Base-by-base conservation (phyloP, 2,797 vertebrate species). In the Schizothorax lantsangensis region DNA sequence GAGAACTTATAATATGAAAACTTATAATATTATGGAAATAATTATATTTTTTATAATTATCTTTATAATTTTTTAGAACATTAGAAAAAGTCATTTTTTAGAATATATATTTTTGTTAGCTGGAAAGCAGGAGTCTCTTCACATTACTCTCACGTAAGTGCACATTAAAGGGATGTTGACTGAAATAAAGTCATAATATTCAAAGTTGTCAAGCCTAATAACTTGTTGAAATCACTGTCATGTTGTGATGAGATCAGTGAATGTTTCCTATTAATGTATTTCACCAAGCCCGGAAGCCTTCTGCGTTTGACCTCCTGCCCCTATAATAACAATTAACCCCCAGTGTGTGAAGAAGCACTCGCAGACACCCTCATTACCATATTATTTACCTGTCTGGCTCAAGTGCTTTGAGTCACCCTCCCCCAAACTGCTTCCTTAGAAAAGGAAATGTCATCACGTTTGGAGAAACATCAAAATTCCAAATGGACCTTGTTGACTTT, bases 341-440 rank as follows among this genome's bases (percentile, higher is more conserved):
- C 49, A 10, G 54, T 84, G 86, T 62, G 40, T 84, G 89, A 82
- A 86, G 83, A 52, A 85, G 79, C 74, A 57, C 84, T 69, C 57
- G 80, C 87, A 86, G 82, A 89, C 87, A 88, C 21, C 17, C 72
- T 85, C 72, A 86, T 89, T 88, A 86, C 72, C 87, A 84, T 89
- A 88, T 26, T 57, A 73, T 83, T 84, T 86, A 79, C 81, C 45
- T 82, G 87, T 84, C 84, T 89, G 73, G 72, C 75, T 78, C 30
- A 62, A 68, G 71, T 52, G 57, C 71, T 64, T 72, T 81, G 21
- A 84, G 57, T 84, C 81, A 45, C 57, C 15, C 15, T 19, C 78
- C 83, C 40, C 59, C 21, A 72, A 68, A 49, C 47, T 21, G 52
- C 3, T 4, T 4, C 12, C 45, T 36, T 8, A 5, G 26, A 11